A percentile compares a stretch with the other conserved stretches of the same genome.
Conservation (phyloP, 2,113 vertebrate genomes). For the Labeo catla region DNA sequence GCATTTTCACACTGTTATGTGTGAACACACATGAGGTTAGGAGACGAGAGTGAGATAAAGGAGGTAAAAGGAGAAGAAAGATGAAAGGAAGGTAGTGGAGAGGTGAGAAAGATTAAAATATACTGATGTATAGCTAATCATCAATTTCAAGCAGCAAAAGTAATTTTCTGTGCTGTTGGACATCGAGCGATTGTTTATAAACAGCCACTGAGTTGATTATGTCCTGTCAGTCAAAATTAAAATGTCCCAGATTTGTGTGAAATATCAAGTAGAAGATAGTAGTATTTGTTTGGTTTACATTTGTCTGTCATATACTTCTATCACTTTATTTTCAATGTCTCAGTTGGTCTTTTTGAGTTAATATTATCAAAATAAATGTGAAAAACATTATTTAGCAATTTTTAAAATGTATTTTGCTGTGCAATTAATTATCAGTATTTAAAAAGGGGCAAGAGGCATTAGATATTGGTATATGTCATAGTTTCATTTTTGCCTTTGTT, state of each 20-base stretch:
- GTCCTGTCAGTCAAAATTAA: not conserved
- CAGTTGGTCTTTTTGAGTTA: not conserved
- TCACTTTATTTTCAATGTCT: not conserved
- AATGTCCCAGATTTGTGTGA: not conserved
- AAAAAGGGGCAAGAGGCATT: not conserved
- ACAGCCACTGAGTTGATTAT: not conserved
- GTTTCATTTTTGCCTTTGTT: not conserved
- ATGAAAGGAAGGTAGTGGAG: not conserved
- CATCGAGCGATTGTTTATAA: not conserved
- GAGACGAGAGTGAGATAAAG: not conserved
- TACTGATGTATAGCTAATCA: not conserved
- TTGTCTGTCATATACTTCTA: not conserved
- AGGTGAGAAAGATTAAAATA: not conserved
- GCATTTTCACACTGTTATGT: slow-evolving; percentile 35
- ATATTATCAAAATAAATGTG: not conserved
- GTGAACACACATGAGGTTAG: slow-evolving; percentile 19
- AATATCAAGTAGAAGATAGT: not conserved
- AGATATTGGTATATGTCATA: not conserved
- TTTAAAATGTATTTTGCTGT: not conserved
- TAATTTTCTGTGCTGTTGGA: not conserved
- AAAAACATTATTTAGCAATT: not conserved
- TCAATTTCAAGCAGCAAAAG: not conserved
- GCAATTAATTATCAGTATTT: not conserved
- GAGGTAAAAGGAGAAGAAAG: not conserved
- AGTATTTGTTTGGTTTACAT: not conserved